These are phyloP conservation scores for Pseudomyrmex cubaensis DNA, from an alignment of 1,140 invertebrate genomes.

Conservation along the genomic window DNA sequence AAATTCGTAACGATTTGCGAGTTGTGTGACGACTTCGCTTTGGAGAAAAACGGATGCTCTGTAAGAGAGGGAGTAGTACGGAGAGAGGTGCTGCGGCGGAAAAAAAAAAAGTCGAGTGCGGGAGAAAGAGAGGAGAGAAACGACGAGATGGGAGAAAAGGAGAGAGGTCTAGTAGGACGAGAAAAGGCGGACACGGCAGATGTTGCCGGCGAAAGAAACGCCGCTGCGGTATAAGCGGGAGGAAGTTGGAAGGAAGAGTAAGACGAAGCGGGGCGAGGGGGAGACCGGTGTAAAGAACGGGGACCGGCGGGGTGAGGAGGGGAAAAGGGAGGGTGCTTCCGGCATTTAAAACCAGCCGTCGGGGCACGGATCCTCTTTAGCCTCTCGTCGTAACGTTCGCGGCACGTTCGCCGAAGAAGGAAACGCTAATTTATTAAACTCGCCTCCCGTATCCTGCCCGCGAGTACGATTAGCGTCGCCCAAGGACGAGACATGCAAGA, in stretches of 20 bases:
- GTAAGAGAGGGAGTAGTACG: conserved; percentile 17
- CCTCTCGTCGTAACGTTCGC: conserved; percentile 75
- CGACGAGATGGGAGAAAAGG: conserved; percentile 27
- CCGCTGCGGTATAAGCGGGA: conserved; percentile 70
- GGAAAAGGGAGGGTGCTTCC: conserved; percentile 68
- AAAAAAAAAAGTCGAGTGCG: conserved; percentile 21
- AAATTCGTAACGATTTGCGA: conserved; percentile 56
- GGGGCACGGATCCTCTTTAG: conserved; percentile 78
- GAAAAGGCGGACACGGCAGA: conserved; percentile 74
- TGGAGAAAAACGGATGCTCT: conserved; percentile 64
- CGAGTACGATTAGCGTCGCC: conserved; percentile 39
- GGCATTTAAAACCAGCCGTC: conserved; percentile 78
- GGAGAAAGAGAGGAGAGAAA: conserved; percentile 34
- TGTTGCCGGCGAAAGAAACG: conserved; percentile 73
- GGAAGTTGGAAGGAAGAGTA: conserved; percentile 67
- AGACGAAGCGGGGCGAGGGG: conserved; percentile 44
- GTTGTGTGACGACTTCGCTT: conserved; percentile 55
- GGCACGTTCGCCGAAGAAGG: conserved; percentile 78
- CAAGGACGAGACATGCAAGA: conserved; percentile 38
- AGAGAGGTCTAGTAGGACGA: conserved; percentile 41
- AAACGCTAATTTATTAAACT: conserved; percentile 80
- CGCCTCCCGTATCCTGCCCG: conserved; percentile 62
- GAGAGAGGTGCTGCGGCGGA: conserved; percentile 15
- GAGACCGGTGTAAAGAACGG: conserved; percentile 32
- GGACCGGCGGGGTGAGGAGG: conserved; percentile 19